Evolutionary conservation across 2,113 vertebrate species (phyloP).

Genomic region (Galbula dea): DNA sequence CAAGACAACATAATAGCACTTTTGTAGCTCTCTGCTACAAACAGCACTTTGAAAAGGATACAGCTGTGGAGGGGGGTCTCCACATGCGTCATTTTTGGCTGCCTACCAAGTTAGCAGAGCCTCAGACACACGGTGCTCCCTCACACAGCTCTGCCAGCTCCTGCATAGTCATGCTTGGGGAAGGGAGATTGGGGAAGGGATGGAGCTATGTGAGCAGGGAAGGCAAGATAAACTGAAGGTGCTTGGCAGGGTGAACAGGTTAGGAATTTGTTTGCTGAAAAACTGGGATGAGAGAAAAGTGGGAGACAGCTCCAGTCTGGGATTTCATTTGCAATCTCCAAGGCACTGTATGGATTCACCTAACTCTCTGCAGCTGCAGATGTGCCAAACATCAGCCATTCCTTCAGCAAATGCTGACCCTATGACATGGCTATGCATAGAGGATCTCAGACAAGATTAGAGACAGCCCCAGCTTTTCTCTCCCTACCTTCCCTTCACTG

Average conservation of each 20-base stretch:
- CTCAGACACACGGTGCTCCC: background rate
- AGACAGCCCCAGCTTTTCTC: background rate
- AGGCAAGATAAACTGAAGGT: background rate
- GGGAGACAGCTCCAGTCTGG: background rate
- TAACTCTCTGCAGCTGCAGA: background rate
- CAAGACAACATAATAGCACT: constrained; percentile 67
- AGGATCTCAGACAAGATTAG: background rate
- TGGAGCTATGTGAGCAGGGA: background rate
- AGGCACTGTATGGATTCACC: background rate
- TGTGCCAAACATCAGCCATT: background rate
- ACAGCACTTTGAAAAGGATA: constrained; percentile 62
- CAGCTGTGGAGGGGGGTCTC: constrained; percentile 62
- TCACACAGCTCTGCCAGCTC: constrained; percentile 3
- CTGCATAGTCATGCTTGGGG: background rate
- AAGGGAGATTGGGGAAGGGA: background rate
- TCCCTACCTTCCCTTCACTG: too few relatives aligned
- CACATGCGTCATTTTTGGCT: constrained; percentile 49
- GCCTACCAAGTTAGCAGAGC: constrained; percentile 25
- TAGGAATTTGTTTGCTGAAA: background rate
- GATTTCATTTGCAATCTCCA: background rate
- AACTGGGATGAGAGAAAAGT: background rate
- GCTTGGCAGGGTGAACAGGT: background rate
- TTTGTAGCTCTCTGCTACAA: constrained; percentile 61
- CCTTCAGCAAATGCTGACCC: background rate
- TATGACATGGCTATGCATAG: fast-evolving